Percentiles rank a stretch among this genome's conserved stretches.
phyloP scores from a whole-genome alignment of 2,888 invertebrate genomes.

The Alviniconcha strummeri region DNA sequence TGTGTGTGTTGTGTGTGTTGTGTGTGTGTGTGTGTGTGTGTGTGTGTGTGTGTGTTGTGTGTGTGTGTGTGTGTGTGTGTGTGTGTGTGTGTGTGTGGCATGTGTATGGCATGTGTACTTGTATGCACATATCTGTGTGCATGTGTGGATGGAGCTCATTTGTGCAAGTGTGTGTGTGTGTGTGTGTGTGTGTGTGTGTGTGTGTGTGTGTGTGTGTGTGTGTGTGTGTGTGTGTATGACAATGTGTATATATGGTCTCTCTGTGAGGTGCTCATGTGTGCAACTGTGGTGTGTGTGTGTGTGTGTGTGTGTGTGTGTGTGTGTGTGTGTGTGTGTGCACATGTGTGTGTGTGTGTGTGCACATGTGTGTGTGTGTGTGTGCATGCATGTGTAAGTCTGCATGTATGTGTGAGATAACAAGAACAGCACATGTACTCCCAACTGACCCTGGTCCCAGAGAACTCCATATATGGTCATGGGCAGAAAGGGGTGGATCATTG shows the following conservation, averaged over 20 bases:
- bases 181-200: slow-evolving; percentile 16
- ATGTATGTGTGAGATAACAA: background rate
- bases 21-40: too few species aligned
- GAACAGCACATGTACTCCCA: background rate
- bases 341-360: background rate
- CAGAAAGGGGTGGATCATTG: slow-evolving; percentile 68
- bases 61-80: too few species aligned
- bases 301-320: slow-evolving; percentile 18
- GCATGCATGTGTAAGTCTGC: background rate
- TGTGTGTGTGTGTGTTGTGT: too few species aligned
- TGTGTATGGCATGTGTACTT: background rate
- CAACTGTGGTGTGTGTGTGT: background rate
- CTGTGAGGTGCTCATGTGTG: too few species aligned
- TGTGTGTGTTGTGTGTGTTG: too few species aligned
- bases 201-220: background rate
- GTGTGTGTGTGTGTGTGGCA: too few species aligned
- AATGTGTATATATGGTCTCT: background rate
- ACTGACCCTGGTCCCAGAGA: slow-evolving; percentile 71
- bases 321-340: slow-evolving; percentile 24
- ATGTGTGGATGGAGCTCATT: background rate
- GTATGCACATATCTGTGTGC: background rate
- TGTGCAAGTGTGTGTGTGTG: background rate
- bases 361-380: background rate
- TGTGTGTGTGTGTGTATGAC: slow-evolving; percentile 14
- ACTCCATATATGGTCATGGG: slow-evolving; percentile 66